Conservation (phyloP, 2,797 vertebrate species). For the Selene dorsalis region DNA sequence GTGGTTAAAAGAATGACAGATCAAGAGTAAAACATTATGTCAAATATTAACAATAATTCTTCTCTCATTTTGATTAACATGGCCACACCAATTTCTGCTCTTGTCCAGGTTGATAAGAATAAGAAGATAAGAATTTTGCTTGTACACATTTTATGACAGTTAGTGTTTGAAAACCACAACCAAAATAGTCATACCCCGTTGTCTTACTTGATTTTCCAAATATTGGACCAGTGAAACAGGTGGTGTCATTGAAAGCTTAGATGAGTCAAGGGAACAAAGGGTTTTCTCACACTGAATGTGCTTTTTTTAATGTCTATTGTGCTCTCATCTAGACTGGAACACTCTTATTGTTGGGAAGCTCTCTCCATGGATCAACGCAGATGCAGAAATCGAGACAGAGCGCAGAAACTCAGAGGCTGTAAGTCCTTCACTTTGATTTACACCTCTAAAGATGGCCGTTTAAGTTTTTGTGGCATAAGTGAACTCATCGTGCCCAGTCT, state of each 20-base stretch:
- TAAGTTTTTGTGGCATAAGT: neutral
- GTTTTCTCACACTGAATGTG: too few relatives aligned
- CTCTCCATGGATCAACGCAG: constrained; percentile 91
- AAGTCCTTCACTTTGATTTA: constrained; percentile 61
- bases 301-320: neutral
- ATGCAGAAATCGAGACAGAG: constrained; percentile 88
- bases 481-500: neutral
- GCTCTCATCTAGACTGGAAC: constrained; percentile 88
- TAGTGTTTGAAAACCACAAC: too few relatives aligned
- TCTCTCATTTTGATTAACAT: neutral
- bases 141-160: too few relatives aligned
- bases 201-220: neutral
- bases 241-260: neutral
- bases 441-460: neutral
- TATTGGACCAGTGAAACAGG: neutral
- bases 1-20: neutral
- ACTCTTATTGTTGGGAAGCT: constrained; percentile 95
- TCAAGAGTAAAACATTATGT: neutral
- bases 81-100: too few relatives aligned
- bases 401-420: constrained; percentile 91
- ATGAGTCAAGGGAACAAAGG: neutral
- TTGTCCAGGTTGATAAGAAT: neutral
- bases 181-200: too few relatives aligned
- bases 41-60: neutral
- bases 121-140: too few relatives aligned